These are phyloP conservation scores for Condylura cristata DNA, from an alignment of 2,113 vertebrate species.

Conservation along the genomic window DNA sequence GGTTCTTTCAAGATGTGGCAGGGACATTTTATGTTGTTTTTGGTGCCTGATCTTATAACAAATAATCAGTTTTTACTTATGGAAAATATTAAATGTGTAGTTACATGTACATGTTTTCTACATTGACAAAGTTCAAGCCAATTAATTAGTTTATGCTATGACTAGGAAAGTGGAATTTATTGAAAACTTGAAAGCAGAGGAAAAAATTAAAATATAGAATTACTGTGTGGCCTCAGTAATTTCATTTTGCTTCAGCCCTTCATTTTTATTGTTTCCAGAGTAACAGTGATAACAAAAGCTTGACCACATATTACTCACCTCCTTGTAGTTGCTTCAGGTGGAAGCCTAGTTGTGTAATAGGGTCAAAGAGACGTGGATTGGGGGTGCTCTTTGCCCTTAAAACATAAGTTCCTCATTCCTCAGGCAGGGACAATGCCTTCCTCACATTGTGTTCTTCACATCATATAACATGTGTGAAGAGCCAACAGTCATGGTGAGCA, in stretches of 20 bases:
- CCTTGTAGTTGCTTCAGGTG: not conserved
- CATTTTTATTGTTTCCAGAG: not conserved
- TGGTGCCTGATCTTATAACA: not conserved
- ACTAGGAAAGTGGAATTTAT: slow-evolving; percentile 21
- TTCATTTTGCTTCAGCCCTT: not conserved
- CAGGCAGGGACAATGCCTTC: not conserved
- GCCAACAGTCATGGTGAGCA: accelerated
- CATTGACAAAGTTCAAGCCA: not conserved
- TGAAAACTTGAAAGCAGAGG: slow-evolving; percentile 11
- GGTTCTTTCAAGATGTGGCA: not conserved
- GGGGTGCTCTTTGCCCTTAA: not conserved
- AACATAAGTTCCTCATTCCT: not conserved
- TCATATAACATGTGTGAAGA: accelerated
- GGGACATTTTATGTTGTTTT: not conserved
- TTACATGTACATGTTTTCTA: not conserved
- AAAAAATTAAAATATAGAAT: not conserved
- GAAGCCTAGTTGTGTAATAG: not conserved
- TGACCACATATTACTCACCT: not conserved
- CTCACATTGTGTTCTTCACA: accelerated
- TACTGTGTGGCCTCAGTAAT: not conserved
- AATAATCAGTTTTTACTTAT: not conserved
- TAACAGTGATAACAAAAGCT: not conserved
- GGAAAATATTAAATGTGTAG: not conserved
- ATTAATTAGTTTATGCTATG: not conserved
- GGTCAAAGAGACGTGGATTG: accelerated